Evolutionary conservation across 2,113 vertebrate genomes (phyloP).

Genomic region (Brachyhypopomus occidentalis): DNA sequence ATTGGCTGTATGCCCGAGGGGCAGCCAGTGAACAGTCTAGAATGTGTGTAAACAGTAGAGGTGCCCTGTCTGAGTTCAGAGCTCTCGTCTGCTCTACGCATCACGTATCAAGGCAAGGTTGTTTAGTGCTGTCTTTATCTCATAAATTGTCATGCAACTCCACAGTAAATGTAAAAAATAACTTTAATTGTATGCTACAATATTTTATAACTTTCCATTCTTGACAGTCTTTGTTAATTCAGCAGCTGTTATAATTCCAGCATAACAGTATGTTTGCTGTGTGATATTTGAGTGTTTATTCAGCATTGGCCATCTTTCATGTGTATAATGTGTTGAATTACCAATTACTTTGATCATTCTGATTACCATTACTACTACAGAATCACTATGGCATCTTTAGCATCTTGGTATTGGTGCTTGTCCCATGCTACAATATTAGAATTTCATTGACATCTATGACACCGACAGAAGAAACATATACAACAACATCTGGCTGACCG

Average conservation of each 20-base stretch:
- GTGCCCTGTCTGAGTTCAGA: conserved; percentile 31
- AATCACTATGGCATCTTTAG: too few relatives aligned
- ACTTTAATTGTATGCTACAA: background rate
- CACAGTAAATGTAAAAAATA: background rate
- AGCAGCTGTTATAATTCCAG: too few relatives aligned
- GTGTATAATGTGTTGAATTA: background rate
- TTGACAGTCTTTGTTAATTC: too few relatives aligned
- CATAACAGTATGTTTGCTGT: background rate
- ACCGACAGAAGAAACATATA: too few relatives aligned
- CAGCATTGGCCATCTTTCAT: background rate
- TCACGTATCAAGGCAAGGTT: too few relatives aligned
- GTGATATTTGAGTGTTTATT: conserved; percentile 7
- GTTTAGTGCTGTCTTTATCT: background rate
- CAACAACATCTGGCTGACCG: too few relatives aligned
- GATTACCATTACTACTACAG: background rate
- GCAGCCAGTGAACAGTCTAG: conserved; percentile 51
- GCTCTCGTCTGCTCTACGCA: background rate
- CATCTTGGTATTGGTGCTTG: too few relatives aligned
- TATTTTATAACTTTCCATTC: too few relatives aligned
- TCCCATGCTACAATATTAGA: too few relatives aligned
- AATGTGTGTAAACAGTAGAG: conserved; percentile 63
- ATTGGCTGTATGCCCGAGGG: conserved; percentile 48
- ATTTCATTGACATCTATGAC: too few relatives aligned
- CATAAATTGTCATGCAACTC: background rate
- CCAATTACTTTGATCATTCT: too few relatives aligned